Evolutionary conservation across 2,113 vertebrate genomes (phyloP).

Genomic region (Campylomormyrus numenius): DNA sequence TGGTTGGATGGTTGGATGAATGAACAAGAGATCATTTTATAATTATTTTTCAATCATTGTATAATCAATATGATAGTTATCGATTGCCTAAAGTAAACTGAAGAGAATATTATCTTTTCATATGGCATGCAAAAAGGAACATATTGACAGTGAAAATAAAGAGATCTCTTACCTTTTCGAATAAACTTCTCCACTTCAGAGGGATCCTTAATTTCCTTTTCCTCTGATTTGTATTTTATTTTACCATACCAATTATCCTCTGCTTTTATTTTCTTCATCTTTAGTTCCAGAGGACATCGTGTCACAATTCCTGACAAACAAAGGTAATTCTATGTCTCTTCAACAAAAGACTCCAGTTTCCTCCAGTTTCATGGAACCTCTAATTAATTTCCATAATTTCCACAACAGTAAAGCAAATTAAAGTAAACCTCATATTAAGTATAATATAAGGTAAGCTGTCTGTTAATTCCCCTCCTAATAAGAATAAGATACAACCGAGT

Average conservation of each 20-base stretch:
- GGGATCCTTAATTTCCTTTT: conserved; percentile 47
- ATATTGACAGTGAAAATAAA: background rate
- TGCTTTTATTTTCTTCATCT: conserved; percentile 55
- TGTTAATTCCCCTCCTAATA: background rate
- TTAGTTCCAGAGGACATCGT: conserved; percentile 62
- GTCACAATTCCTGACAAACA: conserved; percentile 56
- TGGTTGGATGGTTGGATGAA: background rate
- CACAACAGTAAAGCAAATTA: background rate
- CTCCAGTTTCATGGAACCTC: background rate
- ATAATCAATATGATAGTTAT: background rate
- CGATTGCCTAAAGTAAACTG: background rate
- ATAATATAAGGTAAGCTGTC: background rate
- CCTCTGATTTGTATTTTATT: conserved; percentile 44
- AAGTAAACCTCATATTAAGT: background rate
- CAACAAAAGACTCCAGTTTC: background rate
- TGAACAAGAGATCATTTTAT: background rate
- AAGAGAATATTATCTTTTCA: background rate
- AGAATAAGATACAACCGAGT: background rate
- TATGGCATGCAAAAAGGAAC: background rate
- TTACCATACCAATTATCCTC: conserved; percentile 51
- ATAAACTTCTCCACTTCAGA: conserved; percentile 52
- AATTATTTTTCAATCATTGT: background rate
- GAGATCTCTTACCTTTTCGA: conserved; percentile 44
- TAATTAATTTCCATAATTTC: background rate
- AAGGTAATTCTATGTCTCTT: background rate